phyloP scores from a whole-genome alignment of 2,113 vertebrate genomes.

The Muntiacus reevesi region DNA sequence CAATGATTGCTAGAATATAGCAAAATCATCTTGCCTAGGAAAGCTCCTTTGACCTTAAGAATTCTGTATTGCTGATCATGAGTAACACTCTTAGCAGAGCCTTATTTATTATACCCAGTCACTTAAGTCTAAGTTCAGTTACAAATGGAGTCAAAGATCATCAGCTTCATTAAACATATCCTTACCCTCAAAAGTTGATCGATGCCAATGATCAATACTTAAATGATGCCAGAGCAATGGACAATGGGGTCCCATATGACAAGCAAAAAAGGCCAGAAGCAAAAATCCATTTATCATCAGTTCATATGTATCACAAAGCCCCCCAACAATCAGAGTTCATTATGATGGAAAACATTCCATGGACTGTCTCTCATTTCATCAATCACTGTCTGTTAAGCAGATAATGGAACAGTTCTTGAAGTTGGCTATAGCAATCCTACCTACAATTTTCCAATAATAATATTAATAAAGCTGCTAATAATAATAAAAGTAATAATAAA shows the following conservation, averaged over 20 bases:
- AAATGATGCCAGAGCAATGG: slow-evolving; percentile 53
- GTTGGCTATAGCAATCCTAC: slow-evolving; percentile 41
- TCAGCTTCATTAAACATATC: slow-evolving; percentile 58
- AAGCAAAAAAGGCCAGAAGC: slow-evolving; percentile 57
- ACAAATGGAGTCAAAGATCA: slow-evolving; percentile 51
- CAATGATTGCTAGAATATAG: background rate
- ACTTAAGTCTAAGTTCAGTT: slow-evolving; percentile 25
- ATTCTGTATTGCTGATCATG: background rate
- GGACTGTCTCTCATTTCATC: slow-evolving; percentile 43
- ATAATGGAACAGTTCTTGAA: slow-evolving; percentile 51
- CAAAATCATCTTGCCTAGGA: slow-evolving; percentile 49
- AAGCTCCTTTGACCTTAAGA: slow-evolving; percentile 40
- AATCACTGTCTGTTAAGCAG: slow-evolving; percentile 50
- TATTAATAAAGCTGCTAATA: background rate
- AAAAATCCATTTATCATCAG: slow-evolving; percentile 62
- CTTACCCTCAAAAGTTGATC: slow-evolving; percentile 53
- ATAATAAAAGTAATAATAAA: slow-evolving; percentile 26
- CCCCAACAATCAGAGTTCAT: slow-evolving; percentile 35
- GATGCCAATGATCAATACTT: slow-evolving; percentile 39
- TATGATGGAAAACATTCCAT: slow-evolving; percentile 44
- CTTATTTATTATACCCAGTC: background rate
- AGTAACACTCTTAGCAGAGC: background rate
- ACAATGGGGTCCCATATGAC: slow-evolving; percentile 40
- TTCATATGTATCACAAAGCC: slow-evolving; percentile 45
- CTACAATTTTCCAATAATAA: slow-evolving; percentile 37